Conservation (phyloP, 2,888 invertebrate species). For the Torymus aiolomorphi region DNA sequence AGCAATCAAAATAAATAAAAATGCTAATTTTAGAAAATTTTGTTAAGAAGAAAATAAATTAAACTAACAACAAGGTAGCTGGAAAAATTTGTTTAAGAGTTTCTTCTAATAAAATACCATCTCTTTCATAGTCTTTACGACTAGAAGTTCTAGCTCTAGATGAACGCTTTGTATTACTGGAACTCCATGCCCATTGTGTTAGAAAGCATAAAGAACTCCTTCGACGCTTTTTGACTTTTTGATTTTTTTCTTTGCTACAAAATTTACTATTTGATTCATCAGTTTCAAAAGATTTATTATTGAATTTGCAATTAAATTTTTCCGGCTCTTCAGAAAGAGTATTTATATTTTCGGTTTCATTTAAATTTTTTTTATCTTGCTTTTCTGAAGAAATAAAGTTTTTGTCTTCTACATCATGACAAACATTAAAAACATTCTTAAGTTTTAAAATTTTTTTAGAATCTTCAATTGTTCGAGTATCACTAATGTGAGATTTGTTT, state of each 20-base stretch:
- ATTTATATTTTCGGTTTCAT: too few species aligned
- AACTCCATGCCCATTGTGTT: slow-evolving; percentile 88
- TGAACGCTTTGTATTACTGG: slow-evolving; percentile 75
- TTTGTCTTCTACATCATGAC: too few species aligned
- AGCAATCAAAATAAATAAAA: background rate
- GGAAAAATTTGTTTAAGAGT: slow-evolving; percentile 83
- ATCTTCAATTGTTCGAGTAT: slow-evolving; percentile 70
- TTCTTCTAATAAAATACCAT: slow-evolving; percentile 81
- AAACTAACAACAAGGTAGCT: slow-evolving; percentile 76
- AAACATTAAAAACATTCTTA: too few species aligned
- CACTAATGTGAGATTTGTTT: slow-evolving; percentile 66
- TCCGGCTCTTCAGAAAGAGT: background rate
- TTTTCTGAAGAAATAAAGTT: too few species aligned
- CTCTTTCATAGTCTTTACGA: slow-evolving; percentile 79
- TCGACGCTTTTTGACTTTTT: slow-evolving; percentile 79
- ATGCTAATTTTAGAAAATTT: background rate
- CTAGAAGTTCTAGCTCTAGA: slow-evolving; percentile 75
- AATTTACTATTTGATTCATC: slow-evolving; percentile 17
- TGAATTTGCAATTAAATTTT: slow-evolving; percentile 1
- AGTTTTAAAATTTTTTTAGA: too few species aligned
- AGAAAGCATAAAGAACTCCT: slow-evolving; percentile 84
- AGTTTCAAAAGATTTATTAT: slow-evolving; percentile 18
- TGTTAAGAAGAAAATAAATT: slow-evolving; percentile 2
- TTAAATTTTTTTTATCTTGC: too few species aligned
- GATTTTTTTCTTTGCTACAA: slow-evolving; percentile 34